phyloP scores from a whole-genome alignment of 2,113 vertebrate species.

The Macroglossus sobrinus region DNA sequence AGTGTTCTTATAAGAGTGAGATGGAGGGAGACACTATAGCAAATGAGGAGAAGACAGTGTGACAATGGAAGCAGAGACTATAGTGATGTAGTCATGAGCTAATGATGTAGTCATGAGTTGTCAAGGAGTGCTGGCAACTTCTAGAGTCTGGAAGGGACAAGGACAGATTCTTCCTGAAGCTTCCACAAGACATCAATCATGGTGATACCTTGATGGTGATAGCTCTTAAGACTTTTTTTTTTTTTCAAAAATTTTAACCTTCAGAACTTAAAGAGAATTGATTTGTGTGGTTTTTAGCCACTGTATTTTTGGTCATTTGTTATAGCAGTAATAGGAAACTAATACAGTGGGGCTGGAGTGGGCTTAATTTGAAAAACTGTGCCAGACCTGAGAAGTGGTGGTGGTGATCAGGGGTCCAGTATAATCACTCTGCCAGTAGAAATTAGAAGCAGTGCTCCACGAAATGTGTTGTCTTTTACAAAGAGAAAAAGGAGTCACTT shows the following conservation, averaged over 20 bases:
- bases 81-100: neutral
- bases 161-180: neutral
- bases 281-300: neutral
- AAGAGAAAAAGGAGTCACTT: neutral
- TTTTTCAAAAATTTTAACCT: neutral
- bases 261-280: neutral
- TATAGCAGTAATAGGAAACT: neutral
- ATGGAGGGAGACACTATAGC: neutral
- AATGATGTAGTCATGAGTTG: neutral
- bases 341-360: neutral
- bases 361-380: neutral
- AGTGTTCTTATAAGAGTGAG: neutral
- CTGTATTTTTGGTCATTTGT: neutral
- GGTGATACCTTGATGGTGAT: neutral
- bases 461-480: neutral
- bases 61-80: neutral
- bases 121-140: neutral
- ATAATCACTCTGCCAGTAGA: neutral
- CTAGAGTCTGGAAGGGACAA: neutral
- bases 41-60: neutral
- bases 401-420: neutral
- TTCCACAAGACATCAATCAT: neutral
- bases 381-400: neutral
- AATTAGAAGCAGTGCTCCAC: neutral
- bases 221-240: neutral